Evolutionary conservation across 1,140 invertebrate species (phyloP), one percentile per base, ranked within the genome.

Genomic region (Apis cerana): DNA sequence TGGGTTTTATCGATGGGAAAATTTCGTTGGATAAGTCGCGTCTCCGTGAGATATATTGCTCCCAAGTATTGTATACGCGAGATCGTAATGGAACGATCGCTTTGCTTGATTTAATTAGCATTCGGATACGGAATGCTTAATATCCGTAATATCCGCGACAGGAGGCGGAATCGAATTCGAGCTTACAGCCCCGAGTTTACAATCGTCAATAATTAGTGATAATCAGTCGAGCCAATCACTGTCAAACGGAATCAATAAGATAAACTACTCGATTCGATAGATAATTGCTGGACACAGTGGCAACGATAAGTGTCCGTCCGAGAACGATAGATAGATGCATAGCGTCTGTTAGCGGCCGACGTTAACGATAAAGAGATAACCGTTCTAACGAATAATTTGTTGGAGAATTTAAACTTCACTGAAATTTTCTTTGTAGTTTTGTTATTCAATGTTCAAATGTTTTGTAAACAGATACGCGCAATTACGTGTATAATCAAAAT

Each of bases 181-280:
- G 33, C 56, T 33, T 2, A n/a, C 52, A 58, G 17, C 61, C 9
- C 33, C 50, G 56, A 50, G 70, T 74, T 80, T 75, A 65, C 70
- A 48, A 13, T 23, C 43, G 62, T 79, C 70, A 70, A 61, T 79
- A 70, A 79, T 79, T 79, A 59, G 19, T 59, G 54, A 48, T 61
- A 70, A 70, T 79, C 76, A 70, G 43, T 79, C 76, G 13, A 52
- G 61, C 23, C 77, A 71, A 65, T 80, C 79, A 80, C 61, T 80
- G 79, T 80, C 79, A 75, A 75, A 75, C 27, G 61, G 70, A 80
- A 80, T 80, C 70, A 11, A 74, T 80, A 80, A 75, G 17, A 74
- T 80, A 80, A 75, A 33, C 70, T 58, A 15, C 69, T 64, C 23
- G 52, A 80, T 75, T 65, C 65, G 67, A 80, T 75, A 67, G 70